Evolutionary conservation across 2,797 vertebrate genomes (phyloP), one percentile per base, ranked within the genome.

Genomic region (Xenops minutus): DNA sequence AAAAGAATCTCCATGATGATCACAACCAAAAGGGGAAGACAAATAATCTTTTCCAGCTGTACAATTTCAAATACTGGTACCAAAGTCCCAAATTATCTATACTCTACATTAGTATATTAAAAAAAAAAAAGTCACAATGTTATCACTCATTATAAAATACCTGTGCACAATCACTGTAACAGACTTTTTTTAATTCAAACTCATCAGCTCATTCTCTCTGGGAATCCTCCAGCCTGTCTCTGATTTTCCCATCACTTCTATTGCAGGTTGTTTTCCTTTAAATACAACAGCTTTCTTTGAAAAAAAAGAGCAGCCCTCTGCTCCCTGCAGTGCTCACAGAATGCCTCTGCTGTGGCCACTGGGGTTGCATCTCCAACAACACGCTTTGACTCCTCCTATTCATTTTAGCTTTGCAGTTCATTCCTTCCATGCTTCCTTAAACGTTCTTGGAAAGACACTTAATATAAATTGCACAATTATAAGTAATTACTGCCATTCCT

Each of bases 391-490:
- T 88, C 85, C 86, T 83, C 85, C 84, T 77, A 58, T 85, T 67
- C 80, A 78, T 82, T 92, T 74, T 34, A 85, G 77, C 61, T 90
- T 46, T 59, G 83, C 63, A 76, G 34, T 67, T 90, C 88, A 79
- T 92, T 94, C 88, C 69, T 95, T 78, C 88, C 92, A 73, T 43
- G 52, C 71, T 90, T 92, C 56, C 82, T 90, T 75, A 92, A 93
- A 93, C 44, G 46, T 95, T 95, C 91, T 89, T 94, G 83, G 89
- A 96, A 93, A 88, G 44, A 88, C 44, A 67, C 63, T 83, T 88
- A 48, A 67, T 55, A 79, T 76, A 94, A 93, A 95, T 94, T 93
- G 91, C 93, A 96, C 83, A 90, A 95, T 96, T 86, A 69, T 55
- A 92, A 51, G 46, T 87, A 92, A 94, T 83, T 94, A 81, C 87